Conservation (phyloP, 1,140 invertebrate genomes). For the Neomicropteryx cornuta region DNA sequence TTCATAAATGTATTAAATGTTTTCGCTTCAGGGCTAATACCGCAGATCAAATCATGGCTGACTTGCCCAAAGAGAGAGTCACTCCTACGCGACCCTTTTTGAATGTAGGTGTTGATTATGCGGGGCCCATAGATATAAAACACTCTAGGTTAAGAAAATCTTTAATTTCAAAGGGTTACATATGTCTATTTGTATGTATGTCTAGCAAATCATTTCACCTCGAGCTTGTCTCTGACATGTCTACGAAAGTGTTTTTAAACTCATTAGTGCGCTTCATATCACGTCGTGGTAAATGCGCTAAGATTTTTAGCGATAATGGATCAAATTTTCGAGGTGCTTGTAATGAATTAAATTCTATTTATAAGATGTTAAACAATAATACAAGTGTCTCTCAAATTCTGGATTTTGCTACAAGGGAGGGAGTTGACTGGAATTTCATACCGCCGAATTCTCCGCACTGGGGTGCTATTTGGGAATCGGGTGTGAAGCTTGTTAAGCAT, state of each 20-base stretch:
- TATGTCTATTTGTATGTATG: slow-evolving; percentile 11
- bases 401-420: slow-evolving; percentile 1
- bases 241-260: slow-evolving; percentile 11
- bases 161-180: too few species aligned
- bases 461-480: slow-evolving; percentile 9
- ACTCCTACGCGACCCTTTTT: slow-evolving; percentile 8
- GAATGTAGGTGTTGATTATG: slow-evolving; percentile 12
- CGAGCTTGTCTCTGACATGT: slow-evolving; percentile 13
- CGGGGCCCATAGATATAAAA: slow-evolving; percentile 8
- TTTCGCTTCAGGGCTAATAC: neutral
- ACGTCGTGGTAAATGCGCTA: slow-evolving; percentile 8
- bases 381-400: slow-evolving; percentile 1
- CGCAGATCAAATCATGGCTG: neutral
- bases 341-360: slow-evolving; percentile 8
- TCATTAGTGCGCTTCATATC: slow-evolving; percentile 12
- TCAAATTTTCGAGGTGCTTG: slow-evolving; percentile 3
- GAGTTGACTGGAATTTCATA: slow-evolving; percentile 11
- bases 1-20: neutral
- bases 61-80: neutral
- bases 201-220: slow-evolving; percentile 15
- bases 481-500: slow-evolving; percentile 9
- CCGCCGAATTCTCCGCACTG: slow-evolving; percentile 13
- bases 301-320: slow-evolving; percentile 12
- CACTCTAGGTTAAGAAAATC: too few species aligned
- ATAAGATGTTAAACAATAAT: too few species aligned